Conservation (phyloP, 2,888 invertebrate species). For the Stenchaetothrips biformis region DNA sequence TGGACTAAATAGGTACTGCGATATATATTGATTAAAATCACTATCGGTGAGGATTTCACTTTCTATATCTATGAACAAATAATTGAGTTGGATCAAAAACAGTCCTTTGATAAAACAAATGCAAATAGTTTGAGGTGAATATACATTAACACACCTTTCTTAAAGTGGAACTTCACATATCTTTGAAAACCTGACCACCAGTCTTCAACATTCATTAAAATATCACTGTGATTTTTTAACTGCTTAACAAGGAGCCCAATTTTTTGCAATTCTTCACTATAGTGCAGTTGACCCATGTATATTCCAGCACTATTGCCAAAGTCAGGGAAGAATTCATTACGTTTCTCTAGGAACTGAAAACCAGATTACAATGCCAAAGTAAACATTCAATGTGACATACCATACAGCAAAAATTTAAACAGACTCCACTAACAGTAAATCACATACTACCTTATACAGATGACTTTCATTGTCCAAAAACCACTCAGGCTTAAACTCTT, state of each 20-base stretch:
- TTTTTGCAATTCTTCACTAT: conserved; percentile 56
- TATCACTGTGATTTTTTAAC: conserved; percentile 52
- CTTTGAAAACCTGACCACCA: conserved; percentile 64
- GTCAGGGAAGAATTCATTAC: conserved; percentile 59
- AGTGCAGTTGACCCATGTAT: conserved; percentile 63
- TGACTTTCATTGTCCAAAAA: conserved; percentile 69
- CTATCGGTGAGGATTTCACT: conserved; percentile 46
- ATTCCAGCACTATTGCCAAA: conserved; percentile 59
- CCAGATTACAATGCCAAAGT: neutral
- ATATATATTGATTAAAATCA: conserved; percentile 59
- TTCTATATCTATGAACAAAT: conserved; percentile 38
- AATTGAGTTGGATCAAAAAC: neutral
- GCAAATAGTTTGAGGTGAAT: neutral
- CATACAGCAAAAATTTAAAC: neutral
- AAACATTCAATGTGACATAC: neutral
- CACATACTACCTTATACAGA: conserved; percentile 42
- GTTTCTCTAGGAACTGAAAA: conserved; percentile 54
- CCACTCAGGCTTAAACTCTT: conserved; percentile 75
- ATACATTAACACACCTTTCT: conserved; percentile 47
- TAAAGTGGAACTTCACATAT: conserved; percentile 56
- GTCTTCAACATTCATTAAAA: conserved; percentile 52
- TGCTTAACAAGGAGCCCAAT: conserved; percentile 53
- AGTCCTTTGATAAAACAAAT: conserved; percentile 45
- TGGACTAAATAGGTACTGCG: conserved; percentile 65
- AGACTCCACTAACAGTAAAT: neutral